Conservation (phyloP, 2,113 vertebrate species). For the Scomber colias region DNA sequence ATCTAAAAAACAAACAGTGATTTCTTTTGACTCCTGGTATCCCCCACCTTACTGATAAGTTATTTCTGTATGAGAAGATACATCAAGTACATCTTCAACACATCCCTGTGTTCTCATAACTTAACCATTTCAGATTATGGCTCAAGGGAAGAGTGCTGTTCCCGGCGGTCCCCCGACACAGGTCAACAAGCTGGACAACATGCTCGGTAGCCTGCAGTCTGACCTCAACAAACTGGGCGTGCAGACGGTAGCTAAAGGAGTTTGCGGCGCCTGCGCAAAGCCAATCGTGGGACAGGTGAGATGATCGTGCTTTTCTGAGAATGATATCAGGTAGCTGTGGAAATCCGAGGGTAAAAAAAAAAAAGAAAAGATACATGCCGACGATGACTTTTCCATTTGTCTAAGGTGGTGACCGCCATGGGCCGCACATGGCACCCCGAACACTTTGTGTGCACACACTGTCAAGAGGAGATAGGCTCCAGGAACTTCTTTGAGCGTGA, state of each 20-base stretch:
- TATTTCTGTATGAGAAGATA: not conserved
- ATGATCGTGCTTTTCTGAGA: not conserved
- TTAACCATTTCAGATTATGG: constrained; percentile 90
- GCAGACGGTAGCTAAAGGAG: constrained; percentile 96
- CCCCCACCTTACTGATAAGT: not conserved
- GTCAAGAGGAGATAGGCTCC: constrained; percentile 98
- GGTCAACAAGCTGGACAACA: constrained; percentile 97
- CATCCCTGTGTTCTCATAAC: constrained; percentile 1
- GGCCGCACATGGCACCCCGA: constrained; percentile 98
- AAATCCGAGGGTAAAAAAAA: not conserved
- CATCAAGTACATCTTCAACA: not conserved
- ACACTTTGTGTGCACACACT: constrained; percentile 99
- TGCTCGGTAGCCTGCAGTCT: constrained; percentile 97
- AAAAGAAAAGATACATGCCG: not conserved
- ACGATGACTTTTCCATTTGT: not conserved
- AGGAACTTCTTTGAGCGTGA: constrained; percentile 99
- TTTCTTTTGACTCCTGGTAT: not conserved
- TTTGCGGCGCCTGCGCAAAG: constrained; percentile 98
- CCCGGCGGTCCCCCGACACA: constrained; percentile 88
- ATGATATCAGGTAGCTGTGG: not conserved
- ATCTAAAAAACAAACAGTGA: not conserved
- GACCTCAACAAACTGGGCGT: constrained; percentile 98
- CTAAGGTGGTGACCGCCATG: constrained; percentile 97
- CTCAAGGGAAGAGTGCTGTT: constrained; percentile 90
- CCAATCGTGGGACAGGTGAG: constrained; percentile 98